Conservation (phyloP, 2,113 vertebrate species). For the Pachycephala philippinensis region DNA sequence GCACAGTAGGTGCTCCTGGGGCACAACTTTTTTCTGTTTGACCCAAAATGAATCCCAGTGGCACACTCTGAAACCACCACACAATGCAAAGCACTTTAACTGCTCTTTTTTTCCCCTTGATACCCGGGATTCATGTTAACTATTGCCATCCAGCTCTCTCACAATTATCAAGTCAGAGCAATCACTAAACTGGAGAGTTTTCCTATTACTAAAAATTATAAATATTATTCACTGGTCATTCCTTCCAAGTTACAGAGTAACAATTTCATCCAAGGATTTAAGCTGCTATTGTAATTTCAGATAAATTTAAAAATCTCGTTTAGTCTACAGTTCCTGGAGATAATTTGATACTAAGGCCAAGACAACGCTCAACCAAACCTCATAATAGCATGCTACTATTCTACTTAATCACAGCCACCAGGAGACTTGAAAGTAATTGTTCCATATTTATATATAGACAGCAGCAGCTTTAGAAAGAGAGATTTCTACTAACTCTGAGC, state of each 20-base stretch:
- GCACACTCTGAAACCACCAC: background rate
- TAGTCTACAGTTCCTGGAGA: background rate
- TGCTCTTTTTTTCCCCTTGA: background rate
- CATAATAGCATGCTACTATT: background rate
- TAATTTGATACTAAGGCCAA: background rate
- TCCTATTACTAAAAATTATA: background rate
- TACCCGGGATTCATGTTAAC: background rate
- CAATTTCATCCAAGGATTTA: background rate
- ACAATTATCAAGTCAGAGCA: background rate
- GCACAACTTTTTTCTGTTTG: background rate
- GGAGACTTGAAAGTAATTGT: background rate
- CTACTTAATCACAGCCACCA: background rate
- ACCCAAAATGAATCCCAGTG: background rate
- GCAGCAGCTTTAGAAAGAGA: background rate
- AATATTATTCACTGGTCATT: background rate
- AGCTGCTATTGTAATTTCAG: background rate
- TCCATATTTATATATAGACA: conserved; percentile 6
- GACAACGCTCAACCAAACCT: background rate
- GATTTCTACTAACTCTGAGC: background rate
- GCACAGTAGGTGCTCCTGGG: background rate
- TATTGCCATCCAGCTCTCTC: background rate
- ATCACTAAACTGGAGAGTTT: background rate
- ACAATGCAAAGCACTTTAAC: background rate
- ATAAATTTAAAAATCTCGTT: background rate
- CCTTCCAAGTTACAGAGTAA: background rate